Conservation (phyloP, 37 sponge, comb jelly and placozoan species). For the Petrosia ficiformis region DNA sequence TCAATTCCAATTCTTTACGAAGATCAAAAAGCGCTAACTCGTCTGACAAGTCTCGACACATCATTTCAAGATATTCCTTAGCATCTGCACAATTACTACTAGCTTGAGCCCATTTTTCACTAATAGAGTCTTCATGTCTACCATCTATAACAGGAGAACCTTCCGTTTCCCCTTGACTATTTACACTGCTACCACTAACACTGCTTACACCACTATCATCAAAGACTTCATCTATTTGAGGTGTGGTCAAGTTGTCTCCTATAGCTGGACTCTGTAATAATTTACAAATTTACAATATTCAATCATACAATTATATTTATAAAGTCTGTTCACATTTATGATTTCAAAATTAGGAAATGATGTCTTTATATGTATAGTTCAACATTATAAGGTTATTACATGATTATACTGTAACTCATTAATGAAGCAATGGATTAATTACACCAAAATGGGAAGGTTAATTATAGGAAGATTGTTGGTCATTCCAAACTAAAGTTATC, state of each 20-base stretch:
- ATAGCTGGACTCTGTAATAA: slow-evolving; percentile 10
- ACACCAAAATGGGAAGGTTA: no score
- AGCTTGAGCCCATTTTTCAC: slow-evolving; percentile 85
- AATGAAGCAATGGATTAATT: no score
- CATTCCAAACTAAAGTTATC: no score
- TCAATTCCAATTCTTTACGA: slow-evolving; percentile 74
- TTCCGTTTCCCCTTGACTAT: slow-evolving; percentile 1
- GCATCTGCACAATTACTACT: slow-evolving; percentile 74
- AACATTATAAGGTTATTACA: no score
- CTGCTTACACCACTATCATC: slow-evolving; percentile 80
- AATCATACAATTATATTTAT: neutral
- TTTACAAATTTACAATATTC: neutral
- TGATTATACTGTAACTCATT: no score
- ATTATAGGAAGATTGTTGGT: no score
- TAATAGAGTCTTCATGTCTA: slow-evolving; percentile 22
- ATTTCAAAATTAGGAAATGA: no score
- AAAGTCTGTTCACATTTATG: no score
- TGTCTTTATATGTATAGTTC: no score
- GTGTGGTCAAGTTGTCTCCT: neutral
- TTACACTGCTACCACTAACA: slow-evolving; percentile 24
- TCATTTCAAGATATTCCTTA: slow-evolving; percentile 83
- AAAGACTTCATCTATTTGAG: neutral
- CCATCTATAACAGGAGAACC: neutral
- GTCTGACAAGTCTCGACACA: slow-evolving; percentile 68
- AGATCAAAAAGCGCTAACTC: slow-evolving; percentile 80